phyloP scores from a whole-genome alignment of 2,888 invertebrate genomes.

The Gnatocerus cornutus region DNA sequence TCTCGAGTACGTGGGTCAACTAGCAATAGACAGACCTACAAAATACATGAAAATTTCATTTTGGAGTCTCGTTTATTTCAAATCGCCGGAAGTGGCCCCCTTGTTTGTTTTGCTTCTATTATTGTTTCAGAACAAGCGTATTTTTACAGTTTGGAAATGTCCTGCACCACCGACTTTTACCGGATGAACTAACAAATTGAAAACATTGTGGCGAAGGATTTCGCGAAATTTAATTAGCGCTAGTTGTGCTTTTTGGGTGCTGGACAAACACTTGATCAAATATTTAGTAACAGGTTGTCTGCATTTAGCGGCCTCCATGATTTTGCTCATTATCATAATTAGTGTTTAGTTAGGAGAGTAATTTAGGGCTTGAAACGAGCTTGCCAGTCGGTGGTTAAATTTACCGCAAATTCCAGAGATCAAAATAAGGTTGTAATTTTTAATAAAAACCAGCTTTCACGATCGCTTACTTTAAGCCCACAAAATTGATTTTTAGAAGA shows the following conservation, averaged over 20 bases:
- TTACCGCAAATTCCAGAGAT: neutral
- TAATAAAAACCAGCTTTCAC: too few species aligned
- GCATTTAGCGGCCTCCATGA: neutral
- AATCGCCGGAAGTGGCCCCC: slow-evolving; percentile 10
- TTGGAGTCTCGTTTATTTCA: slow-evolving; percentile 18
- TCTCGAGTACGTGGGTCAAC: slow-evolving; percentile 32
- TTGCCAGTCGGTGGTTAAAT: neutral
- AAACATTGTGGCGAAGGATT: neutral
- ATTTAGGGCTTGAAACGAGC: neutral
- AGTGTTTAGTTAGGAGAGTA: slow-evolving; percentile 1
- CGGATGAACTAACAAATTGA: neutral
- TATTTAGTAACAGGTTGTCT: slow-evolving; percentile 10
- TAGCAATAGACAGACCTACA: slow-evolving; percentile 12
- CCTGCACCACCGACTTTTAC: neutral
- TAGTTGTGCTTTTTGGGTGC: neutral
- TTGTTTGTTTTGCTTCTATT: slow-evolving; percentile 11
- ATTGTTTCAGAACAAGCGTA: slow-evolving; percentile 20
- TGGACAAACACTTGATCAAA: neutral
- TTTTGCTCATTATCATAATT: slow-evolving; percentile 4
- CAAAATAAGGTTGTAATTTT: neutral
- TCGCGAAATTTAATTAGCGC: neutral
- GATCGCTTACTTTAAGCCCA: too few species aligned
- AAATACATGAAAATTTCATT: slow-evolving; percentile 28
- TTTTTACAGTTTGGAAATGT: too few species aligned
- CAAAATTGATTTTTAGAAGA: too few species aligned